Evolutionary conservation across 1,140 invertebrate species (phyloP).

Genomic region (Apis laboriosa): DNA sequence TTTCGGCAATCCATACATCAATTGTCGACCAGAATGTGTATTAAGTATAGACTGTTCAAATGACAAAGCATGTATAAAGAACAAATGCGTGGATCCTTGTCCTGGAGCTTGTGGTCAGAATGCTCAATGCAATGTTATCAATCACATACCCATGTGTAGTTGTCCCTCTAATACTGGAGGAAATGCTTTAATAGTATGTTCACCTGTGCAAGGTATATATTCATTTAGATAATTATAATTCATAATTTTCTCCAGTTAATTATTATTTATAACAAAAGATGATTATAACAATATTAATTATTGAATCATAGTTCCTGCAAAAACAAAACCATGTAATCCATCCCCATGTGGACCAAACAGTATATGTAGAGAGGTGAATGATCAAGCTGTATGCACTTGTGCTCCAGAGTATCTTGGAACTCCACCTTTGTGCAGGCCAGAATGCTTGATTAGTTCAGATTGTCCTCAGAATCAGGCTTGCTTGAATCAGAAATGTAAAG

Average conservation of each 20-base stretch:
- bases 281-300: neutral
- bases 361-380: conserved; percentile 80
- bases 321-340: conserved; percentile 77
- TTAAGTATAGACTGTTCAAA: conserved; percentile 91
- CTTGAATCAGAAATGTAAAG: conserved; percentile 86
- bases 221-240: neutral
- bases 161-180: conserved; percentile 85
- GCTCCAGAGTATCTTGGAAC: conserved; percentile 74
- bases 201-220: conserved; percentile 71
- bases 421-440: conserved; percentile 84
- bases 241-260: conserved; percentile 73
- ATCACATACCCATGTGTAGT: conserved; percentile 87
- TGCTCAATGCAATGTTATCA: conserved; percentile 85
- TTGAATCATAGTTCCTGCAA: conserved; percentile 58
- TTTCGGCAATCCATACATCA: conserved; percentile 82
- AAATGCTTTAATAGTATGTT: conserved; percentile 85
- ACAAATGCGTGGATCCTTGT: conserved; percentile 92
- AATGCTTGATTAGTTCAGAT: conserved; percentile 88
- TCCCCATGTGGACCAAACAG: conserved; percentile 86
- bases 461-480: conserved; percentile 86
- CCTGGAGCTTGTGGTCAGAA: conserved; percentile 86
- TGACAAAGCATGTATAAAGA: conserved; percentile 89
- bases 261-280: neutral
- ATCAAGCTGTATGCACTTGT: conserved; percentile 82
- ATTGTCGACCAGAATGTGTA: conserved; percentile 88